phyloP scores from a whole-genome alignment of 2,797 vertebrate species.

The Chrysocyon brachyurus region DNA sequence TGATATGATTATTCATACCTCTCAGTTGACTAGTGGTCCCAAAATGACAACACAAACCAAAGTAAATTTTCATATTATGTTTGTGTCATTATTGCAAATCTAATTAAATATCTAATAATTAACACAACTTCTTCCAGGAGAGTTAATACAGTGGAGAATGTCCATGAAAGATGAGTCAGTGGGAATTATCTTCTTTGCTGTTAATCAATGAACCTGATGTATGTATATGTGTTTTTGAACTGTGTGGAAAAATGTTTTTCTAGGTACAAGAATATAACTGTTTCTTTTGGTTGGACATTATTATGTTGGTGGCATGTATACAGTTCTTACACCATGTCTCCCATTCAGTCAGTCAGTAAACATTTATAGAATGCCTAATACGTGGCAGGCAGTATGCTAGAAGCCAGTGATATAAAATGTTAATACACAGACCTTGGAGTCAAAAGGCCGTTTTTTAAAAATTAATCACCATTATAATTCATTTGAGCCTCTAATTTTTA shows the following conservation, averaged over 20 bases:
- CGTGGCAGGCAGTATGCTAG: not conserved
- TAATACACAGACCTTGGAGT: not conserved
- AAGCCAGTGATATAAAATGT: not conserved
- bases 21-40: slow-evolving; percentile 26
- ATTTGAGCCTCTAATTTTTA: not conserved
- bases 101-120: slow-evolving; percentile 55
- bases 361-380: not conserved
- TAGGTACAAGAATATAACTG: not conserved
- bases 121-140: not conserved
- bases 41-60: slow-evolving; percentile 63
- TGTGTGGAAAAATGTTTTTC: not conserved
- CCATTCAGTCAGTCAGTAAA: not conserved
- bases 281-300: not conserved
- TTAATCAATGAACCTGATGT: not conserved
- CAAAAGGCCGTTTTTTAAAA: not conserved
- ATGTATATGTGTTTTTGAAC: not conserved
- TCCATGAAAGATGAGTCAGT: not conserved
- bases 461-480: not conserved
- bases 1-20: slow-evolving; percentile 46
- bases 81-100: slow-evolving; percentile 51
- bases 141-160: not conserved
- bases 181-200: not conserved
- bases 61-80: slow-evolving; percentile 52
- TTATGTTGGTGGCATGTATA: not conserved
- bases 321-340: not conserved